Conservation (phyloP, 1,140 invertebrate species). For the Anthonomus grandis region DNA sequence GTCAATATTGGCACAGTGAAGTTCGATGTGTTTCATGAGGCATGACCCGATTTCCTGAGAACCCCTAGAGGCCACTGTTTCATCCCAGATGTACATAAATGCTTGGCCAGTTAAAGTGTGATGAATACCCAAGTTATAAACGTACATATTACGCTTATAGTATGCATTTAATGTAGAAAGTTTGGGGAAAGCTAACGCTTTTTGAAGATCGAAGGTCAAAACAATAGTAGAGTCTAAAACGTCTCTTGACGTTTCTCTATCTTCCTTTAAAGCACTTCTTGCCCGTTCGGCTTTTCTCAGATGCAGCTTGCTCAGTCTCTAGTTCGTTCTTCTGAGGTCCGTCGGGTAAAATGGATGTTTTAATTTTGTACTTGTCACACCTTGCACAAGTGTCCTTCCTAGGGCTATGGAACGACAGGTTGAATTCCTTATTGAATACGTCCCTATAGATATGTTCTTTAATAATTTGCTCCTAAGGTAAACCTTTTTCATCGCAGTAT, state of each 20-base stretch:
- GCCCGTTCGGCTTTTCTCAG: conserved; percentile 12
- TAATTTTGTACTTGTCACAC: conserved; percentile 10
- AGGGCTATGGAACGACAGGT: conserved; percentile 7
- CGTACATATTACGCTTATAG: conserved; percentile 20
- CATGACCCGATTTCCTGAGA: conserved; percentile 21
- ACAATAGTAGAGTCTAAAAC: too few relatives aligned
- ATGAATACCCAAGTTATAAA: conserved; percentile 20
- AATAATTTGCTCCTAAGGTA: neutral
- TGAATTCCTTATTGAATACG: conserved; percentile 7
- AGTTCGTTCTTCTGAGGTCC: conserved; percentile 3
- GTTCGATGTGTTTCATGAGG: conserved; percentile 7
- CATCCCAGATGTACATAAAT: conserved; percentile 18
- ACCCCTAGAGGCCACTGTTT: conserved; percentile 10
- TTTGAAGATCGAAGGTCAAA: conserved; percentile 21
- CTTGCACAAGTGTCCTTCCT: conserved; percentile 10
- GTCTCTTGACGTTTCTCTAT: neutral
- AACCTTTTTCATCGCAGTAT: neutral
- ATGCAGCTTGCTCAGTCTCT: neutral
- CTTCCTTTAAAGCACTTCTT: neutral
- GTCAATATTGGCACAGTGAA: neutral
- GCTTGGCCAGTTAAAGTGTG: neutral
- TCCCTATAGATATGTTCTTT: conserved; percentile 2
- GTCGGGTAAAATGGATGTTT: neutral
- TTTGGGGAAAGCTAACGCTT: conserved; percentile 17
- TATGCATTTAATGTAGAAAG: conserved; percentile 11